Conservation (phyloP, 2,888 invertebrate species). For the Sphaerophoria taeniata region DNA sequence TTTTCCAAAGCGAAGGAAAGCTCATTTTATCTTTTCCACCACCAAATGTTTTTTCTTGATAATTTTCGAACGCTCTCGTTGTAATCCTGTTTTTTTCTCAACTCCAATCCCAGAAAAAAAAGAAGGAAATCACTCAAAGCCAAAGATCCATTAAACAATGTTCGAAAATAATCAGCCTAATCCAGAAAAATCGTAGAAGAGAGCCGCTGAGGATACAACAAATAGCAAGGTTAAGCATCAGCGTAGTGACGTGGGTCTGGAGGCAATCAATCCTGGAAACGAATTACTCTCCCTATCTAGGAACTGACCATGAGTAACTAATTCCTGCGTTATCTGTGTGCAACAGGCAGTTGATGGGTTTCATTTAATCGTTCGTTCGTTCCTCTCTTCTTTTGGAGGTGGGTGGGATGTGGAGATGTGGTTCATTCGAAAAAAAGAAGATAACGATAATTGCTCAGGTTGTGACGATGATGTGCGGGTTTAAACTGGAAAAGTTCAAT, state of each 20-base stretch:
- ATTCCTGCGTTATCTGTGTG: constrained; percentile 49
- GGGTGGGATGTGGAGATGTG: constrained; percentile 4
- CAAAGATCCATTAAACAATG: too few relatives aligned
- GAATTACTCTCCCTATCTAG: constrained; percentile 15
- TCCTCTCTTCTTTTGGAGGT: not conserved
- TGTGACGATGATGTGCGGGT: constrained; percentile 4
- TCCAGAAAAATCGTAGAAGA: too few relatives aligned
- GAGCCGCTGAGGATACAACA: too few relatives aligned
- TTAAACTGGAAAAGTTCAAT: constrained; percentile 12
- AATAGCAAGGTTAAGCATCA: not conserved
- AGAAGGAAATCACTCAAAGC: too few relatives aligned
- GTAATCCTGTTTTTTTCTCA: too few relatives aligned
- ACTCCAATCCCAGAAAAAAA: too few relatives aligned
- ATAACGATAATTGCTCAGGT: constrained; percentile 36
- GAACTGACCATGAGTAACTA: constrained; percentile 40
- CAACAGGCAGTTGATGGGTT: constrained; percentile 57
- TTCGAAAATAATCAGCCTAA: too few relatives aligned
- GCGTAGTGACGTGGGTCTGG: not conserved
- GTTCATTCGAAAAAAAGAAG: not conserved
- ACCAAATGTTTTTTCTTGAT: too few relatives aligned
- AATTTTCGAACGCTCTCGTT: too few relatives aligned
- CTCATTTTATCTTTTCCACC: too few relatives aligned
- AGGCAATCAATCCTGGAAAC: constrained; percentile 9
- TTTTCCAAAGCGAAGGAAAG: too few relatives aligned
- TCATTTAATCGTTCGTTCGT: constrained; percentile 17